Evolutionary conservation across 1,140 invertebrate species (phyloP), one percentile per base, ranked within the genome.

Genomic region (Condylostylus longicornis): DNA sequence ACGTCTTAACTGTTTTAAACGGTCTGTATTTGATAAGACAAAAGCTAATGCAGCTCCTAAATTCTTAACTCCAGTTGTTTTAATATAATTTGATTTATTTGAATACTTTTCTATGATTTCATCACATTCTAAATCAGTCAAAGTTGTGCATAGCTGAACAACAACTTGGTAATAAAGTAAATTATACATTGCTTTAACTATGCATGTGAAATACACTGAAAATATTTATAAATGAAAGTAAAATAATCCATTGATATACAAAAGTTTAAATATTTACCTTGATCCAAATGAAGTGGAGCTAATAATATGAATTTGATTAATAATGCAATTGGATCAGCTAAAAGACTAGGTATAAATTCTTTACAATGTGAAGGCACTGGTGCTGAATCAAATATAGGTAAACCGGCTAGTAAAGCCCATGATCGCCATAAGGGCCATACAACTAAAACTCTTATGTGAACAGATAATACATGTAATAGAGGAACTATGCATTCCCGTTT

Each of bases 401-500:
- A 50, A 30, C 71, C 77, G 31, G 68, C 69, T 25, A 74, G 47
- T 38, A 75, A 72, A 43, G 74, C 68, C 69, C 73, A 78, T 7
- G 69, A 75, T 31, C 67, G 66, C 64, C 72, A 73, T 3, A 72
- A 65, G 3, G 71, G 71, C 78, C 71, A 77, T 42, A 69, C 66
- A 4, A 71, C 71, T 41, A 85, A 61, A 5, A 77, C 65, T 36
- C 81, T 76, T 18, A 83, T 79, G 61, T 91, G 84, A 44, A 83
- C 75, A 12, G 82, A 81, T 35, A 94, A 61, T 4, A 94, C 85
- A 50, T 90, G 83, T 33, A 94, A 63, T 19, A 95, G 62, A 13
- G 87, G 87, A 48, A 90, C 87, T 48, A 93, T 84, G 61, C 86
- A 89, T 46, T 88, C 83, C 42, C 84, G 75, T 58, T 84, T 84